Evolutionary conservation across 2,888 invertebrate genomes (phyloP).

Genomic region (Oscheius myriophilus): DNA sequence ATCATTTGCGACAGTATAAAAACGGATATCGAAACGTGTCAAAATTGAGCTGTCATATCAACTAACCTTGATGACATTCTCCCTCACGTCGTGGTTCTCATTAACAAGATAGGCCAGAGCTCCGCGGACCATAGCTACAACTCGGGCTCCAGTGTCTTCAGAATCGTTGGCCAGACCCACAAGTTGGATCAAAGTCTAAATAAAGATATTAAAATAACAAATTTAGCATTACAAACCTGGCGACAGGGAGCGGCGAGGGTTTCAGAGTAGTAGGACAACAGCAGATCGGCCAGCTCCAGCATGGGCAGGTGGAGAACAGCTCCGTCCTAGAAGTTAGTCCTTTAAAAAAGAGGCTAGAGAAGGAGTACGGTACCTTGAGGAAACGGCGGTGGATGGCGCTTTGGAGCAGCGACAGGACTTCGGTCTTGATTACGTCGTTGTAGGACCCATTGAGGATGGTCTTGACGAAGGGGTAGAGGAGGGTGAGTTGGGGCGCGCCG

Average conservation of each 20-base stretch:
- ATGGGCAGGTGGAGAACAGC: conserved; percentile 52
- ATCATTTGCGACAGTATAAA: no score
- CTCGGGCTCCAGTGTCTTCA: conserved; percentile 44
- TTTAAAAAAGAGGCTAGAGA: neutral
- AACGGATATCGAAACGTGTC: neutral
- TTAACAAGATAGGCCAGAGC: conserved; percentile 40
- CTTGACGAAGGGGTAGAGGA: conserved; percentile 51
- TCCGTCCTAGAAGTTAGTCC: conserved; percentile 32
- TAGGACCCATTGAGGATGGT: conserved; percentile 35
- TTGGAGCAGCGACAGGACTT: conserved; percentile 42
- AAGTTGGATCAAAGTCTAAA: conserved; percentile 33
- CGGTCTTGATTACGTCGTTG: conserved; percentile 28
- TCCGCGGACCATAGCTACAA: conserved; percentile 43
- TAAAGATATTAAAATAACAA: conserved; percentile 1
- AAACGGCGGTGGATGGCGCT: conserved; percentile 47
- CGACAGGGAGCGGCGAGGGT: conserved; percentile 27
- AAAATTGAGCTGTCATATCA: neutral
- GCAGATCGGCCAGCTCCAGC: conserved; percentile 48
- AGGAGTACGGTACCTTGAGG: conserved; percentile 30
- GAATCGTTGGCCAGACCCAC: conserved; percentile 49
- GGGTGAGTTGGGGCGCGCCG: conserved; percentile 51
- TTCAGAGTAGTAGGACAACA: conserved; percentile 40
- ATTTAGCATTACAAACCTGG: conserved; percentile 12
- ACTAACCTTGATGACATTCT: conserved; percentile 29
- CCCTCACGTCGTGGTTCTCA: conserved; percentile 43